Conservation (phyloP, 1,140 invertebrate genomes). For the Eriocheir sinensis region DNA sequence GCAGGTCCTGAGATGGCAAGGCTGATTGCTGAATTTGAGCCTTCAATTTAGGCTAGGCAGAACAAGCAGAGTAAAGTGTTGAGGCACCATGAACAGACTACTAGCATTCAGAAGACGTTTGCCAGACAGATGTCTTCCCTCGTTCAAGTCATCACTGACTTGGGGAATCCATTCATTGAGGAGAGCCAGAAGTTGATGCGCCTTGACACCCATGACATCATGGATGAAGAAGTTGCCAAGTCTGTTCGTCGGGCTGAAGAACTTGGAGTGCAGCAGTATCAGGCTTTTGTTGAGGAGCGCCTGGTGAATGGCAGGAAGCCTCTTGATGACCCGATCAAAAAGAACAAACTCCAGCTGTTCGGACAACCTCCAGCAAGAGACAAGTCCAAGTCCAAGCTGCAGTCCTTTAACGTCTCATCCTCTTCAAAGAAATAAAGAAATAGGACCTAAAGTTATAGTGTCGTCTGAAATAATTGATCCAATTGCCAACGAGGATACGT, state of each 20-base stretch:
- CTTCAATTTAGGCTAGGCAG: no score
- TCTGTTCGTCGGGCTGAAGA: neutral
- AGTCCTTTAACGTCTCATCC: no score
- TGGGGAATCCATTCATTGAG: neutral
- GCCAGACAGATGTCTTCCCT: constrained; percentile 26
- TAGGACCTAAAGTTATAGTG: no score
- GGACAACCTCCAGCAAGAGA: no score
- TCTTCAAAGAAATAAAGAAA: no score
- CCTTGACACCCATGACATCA: constrained; percentile 33
- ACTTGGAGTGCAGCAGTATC: neutral
- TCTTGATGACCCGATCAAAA: constrained; percentile 42
- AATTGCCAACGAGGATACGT: no score
- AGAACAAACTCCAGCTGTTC: constrained; percentile 59
- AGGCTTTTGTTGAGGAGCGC: neutral
- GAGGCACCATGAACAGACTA: constrained; percentile 31
- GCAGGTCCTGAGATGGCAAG: constrained; percentile 77
- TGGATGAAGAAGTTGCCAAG: constrained; percentile 34
- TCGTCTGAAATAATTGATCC: no score
- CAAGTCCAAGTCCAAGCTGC: no score
- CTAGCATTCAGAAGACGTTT: constrained; percentile 33
- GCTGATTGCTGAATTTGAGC: constrained; percentile 78
- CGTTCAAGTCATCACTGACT: neutral
- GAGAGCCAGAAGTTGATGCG: constrained; percentile 1
- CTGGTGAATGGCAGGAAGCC: constrained; percentile 23
- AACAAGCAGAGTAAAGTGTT: neutral